Base-by-base conservation (phyloP, 2,888 invertebrate species). In the Tenthredo livida region DNA sequence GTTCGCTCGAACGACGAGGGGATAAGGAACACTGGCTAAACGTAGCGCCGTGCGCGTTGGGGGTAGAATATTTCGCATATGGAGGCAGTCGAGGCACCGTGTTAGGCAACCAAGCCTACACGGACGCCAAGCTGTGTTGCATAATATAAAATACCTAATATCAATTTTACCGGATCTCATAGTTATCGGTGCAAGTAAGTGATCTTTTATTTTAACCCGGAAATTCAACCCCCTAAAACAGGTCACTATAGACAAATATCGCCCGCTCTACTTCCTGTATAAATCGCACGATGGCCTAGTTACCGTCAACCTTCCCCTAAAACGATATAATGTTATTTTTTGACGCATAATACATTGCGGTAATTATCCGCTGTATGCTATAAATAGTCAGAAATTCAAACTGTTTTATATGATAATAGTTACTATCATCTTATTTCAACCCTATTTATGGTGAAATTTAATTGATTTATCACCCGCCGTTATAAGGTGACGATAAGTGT, bases 21-120 rank as follows among this genome's bases (percentile, higher is more conserved):
- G 9, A 67, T 47, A 43, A 29, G 83, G 83, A 83, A 83, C 83
- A 83, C 43, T 10, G 37, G 80, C 17, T 61, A 83, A 70, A 83
- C 47, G 83, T 70, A 65, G 83, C 47, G 83, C 83, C 67, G 83
- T 83, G 83, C 67, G 83, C 83, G 83, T 87, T 87, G 87, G 85
- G 86, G 87, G 88, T 87, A 70, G 67, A 87, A 85, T 82, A 37
- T 86, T 87, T 86, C 87, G 89, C 89, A 89, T 89, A 91, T 91
- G 91, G 89, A 89, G 88, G 87, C 89, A 87, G 88, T 87, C 86
- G 87, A 88, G 89, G 89, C 90, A 90, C 89, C 90, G 89, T 90
- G 91, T 90, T 90, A 88, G 91, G 91, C 89, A 88, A 86, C 86
- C 87, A 86, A 89, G 90, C 89, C 91, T 89, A 88, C 90, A 91